phyloP scores from a whole-genome alignment of 2,113 vertebrate species.

The Azemiops feae region DNA sequence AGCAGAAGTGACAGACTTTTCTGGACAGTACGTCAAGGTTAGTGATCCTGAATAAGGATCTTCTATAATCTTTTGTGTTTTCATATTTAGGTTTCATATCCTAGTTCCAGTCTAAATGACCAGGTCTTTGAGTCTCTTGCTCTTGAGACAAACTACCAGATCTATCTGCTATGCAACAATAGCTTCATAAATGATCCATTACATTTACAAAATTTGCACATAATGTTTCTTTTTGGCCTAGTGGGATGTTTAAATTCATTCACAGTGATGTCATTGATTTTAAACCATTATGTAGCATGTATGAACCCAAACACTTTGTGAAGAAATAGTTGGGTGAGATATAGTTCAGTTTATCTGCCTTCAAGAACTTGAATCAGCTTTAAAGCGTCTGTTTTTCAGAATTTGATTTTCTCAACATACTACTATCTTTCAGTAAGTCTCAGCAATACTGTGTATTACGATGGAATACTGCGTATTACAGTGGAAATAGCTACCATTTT shows the following conservation, averaged over 20 bases:
- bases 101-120: background rate
- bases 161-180: background rate
- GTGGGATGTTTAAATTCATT: background rate
- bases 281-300: background rate
- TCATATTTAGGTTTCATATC: background rate
- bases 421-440: background rate
- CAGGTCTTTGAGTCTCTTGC: background rate
- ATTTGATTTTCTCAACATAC: background rate
- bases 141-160: background rate
- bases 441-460: background rate
- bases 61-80: background rate
- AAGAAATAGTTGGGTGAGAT: background rate
- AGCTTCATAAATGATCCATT: background rate
- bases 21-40: conserved; percentile 98
- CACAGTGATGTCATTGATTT: background rate
- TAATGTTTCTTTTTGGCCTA: background rate
- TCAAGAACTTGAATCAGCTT: background rate
- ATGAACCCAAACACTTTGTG: background rate
- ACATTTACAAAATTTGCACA: background rate
- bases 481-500: background rate
- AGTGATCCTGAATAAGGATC: conserved; percentile 43
- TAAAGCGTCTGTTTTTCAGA: background rate
- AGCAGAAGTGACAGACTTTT: conserved; percentile 88
- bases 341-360: background rate
- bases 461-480: background rate